These are phyloP conservation scores for Orcinus orca DNA, from an alignment of 2,113 vertebrate species.

Conservation along the genomic window DNA sequence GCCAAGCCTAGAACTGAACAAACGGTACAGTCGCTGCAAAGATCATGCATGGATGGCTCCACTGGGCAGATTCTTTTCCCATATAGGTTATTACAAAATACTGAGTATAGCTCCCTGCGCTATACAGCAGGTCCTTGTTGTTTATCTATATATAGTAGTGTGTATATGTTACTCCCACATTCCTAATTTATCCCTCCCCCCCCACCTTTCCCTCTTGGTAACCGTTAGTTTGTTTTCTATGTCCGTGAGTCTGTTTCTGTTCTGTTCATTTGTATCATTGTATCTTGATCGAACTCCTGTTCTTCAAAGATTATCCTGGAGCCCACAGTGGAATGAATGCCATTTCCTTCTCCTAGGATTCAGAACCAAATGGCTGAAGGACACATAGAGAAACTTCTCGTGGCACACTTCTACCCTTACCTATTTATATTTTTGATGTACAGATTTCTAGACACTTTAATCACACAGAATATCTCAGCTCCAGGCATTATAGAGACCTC, in stretches of 20 bases:
- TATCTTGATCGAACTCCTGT: neutral
- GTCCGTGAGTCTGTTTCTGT: neutral
- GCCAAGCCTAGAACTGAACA: neutral
- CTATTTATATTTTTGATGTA: neutral
- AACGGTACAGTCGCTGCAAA: neutral
- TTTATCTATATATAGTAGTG: neutral
- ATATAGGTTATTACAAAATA: neutral
- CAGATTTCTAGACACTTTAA: neutral
- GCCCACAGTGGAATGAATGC: neutral
- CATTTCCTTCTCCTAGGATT: neutral
- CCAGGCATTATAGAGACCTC: neutral
- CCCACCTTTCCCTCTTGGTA: rapidly evolving
- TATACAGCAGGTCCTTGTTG: neutral
- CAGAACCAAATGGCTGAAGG: neutral
- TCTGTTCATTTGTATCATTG: neutral
- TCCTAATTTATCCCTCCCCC: neutral
- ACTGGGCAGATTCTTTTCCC: neutral
- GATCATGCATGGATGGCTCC: neutral
- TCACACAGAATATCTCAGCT: neutral
- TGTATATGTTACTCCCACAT: neutral
- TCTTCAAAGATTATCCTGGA: neutral
- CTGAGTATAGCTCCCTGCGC: neutral
- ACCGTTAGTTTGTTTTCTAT: neutral
- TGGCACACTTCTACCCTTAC: neutral
- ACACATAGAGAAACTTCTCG: neutral